phyloP scores from a whole-genome alignment of 2,797 vertebrate species.

The Taeniopygia guttata region DNA sequence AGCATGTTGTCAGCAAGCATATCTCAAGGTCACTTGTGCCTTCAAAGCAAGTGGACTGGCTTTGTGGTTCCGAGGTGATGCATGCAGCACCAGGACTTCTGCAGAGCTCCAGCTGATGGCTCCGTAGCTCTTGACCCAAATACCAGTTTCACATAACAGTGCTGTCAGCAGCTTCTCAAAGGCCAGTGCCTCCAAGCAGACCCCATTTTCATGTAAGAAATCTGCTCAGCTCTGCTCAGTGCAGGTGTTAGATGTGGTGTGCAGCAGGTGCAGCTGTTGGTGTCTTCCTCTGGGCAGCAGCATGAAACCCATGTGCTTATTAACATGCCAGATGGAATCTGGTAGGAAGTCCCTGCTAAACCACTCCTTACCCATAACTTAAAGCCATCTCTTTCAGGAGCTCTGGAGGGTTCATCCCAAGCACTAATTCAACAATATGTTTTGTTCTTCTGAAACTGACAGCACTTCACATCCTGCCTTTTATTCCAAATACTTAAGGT shows the following conservation, averaged over 20 bases:
- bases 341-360: background rate
- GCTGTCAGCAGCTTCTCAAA: background rate
- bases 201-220: background rate
- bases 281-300: background rate
- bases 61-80: background rate
- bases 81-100: background rate
- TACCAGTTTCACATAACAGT: background rate
- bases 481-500: background rate
- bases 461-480: background rate
- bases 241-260: accelerated
- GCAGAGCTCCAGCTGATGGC: background rate
- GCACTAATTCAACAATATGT: background rate
- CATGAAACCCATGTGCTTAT: background rate
- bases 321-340: background rate
- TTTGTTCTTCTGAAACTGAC: background rate
- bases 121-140: background rate
- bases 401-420: background rate
- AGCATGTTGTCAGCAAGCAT: accelerated
- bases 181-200: background rate
- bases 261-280: background rate
- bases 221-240: background rate
- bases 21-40: background rate
- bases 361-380: accelerated
- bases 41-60: background rate
- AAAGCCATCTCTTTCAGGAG: background rate